phyloP scores from a whole-genome alignment of 2,113 vertebrate genomes.

The Aviceda subcristata region DNA sequence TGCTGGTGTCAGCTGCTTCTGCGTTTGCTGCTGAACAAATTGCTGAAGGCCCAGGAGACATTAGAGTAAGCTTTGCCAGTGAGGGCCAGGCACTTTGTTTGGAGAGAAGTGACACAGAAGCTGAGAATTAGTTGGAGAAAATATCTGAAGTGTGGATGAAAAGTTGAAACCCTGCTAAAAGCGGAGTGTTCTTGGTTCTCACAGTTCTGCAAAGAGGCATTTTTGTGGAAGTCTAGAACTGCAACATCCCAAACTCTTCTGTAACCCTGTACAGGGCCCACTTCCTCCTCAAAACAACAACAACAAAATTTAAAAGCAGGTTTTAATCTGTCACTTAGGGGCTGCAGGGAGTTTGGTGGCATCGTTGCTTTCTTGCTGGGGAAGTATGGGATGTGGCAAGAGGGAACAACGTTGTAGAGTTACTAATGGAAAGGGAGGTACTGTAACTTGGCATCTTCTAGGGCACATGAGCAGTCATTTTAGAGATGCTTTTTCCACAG shows the following conservation, averaged over 20 bases:
- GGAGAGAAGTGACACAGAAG: neutral
- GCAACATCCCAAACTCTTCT: neutral
- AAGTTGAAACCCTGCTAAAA: constrained; percentile 1
- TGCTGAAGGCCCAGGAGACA: neutral
- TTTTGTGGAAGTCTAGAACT: neutral
- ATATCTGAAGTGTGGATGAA: neutral
- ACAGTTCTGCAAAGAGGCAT: neutral
- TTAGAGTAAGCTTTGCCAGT: neutral
- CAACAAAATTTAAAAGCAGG: neutral
- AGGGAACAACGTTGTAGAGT: neutral
- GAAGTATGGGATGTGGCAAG: neutral
- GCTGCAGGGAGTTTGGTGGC: neutral
- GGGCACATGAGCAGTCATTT: neutral
- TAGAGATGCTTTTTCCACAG: neutral
- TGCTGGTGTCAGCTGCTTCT: neutral
- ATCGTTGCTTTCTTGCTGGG: neutral
- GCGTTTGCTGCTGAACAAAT: neutral
- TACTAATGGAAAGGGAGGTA: neutral
- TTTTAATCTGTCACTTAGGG: constrained; percentile 2
- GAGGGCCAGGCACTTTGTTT: neutral
- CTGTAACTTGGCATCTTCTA: neutral
- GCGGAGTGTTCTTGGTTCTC: neutral
- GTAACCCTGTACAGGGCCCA: neutral
- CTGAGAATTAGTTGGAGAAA: neutral
- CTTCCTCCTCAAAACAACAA: neutral